phyloP scores from a whole-genome alignment of 2,797 vertebrate species.

The Eidolon dupreanum region DNA sequence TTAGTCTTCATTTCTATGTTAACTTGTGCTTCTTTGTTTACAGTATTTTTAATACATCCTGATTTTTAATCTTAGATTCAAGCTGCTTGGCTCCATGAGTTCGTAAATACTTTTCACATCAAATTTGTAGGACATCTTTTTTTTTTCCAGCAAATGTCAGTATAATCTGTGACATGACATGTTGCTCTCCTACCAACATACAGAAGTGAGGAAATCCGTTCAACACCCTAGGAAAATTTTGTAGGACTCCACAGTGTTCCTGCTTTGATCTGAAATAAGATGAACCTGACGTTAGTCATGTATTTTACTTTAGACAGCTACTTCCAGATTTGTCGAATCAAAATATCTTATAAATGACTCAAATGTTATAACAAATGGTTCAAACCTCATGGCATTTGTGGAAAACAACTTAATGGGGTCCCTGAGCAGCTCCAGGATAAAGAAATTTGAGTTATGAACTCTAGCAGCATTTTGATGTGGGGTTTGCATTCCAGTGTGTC shows the following conservation, averaged over 20 bases:
- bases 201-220: conserved; percentile 3
- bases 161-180: not conserved
- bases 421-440: conserved; percentile 78
- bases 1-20: not conserved
- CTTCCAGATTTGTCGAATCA: conserved; percentile 79
- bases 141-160: not conserved
- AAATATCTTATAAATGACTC: conserved; percentile 82
- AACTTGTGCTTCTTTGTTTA: not conserved
- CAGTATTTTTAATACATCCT: not conserved
- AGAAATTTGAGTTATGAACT: conserved; percentile 81
- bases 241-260: not conserved
- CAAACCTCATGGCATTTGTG: conserved; percentile 75
- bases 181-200: not conserved
- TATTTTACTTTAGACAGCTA: conserved; percentile 73
- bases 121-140: not conserved
- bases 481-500: conserved; percentile 38
- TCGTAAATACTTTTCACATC: not conserved
- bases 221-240: conserved; percentile 24
- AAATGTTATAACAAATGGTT: conserved; percentile 81
- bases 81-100: not conserved
- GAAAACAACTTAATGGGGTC: conserved; percentile 81
- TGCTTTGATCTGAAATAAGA: conserved; percentile 68
- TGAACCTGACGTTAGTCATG: conserved; percentile 71
- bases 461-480: conserved; percentile 75
- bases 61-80: not conserved